These are phyloP conservation scores for Apis laboriosa DNA, from an alignment of 1,140 invertebrate species.

Conservation along the genomic window DNA sequence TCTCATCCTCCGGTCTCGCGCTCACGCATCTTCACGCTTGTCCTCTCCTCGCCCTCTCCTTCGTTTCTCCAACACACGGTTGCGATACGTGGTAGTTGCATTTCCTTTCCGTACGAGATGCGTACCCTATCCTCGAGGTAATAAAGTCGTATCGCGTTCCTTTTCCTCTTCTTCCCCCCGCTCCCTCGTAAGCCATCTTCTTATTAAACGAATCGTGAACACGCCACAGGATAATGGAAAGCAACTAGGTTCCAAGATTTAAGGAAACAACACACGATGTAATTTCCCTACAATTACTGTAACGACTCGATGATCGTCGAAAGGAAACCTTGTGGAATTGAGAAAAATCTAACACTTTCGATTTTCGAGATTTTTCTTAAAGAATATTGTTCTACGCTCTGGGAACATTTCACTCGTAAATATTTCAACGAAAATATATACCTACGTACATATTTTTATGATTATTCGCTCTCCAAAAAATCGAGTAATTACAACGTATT, in stretches of 20 bases:
- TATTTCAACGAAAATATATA: background rate
- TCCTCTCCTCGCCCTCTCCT: background rate
- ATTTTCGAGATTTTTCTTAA: background rate
- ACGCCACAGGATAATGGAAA: conserved; percentile 21
- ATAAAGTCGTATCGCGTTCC: conserved; percentile 47
- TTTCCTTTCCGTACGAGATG: conserved; percentile 7
- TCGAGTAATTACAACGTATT: background rate
- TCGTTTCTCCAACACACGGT: conserved; percentile 32
- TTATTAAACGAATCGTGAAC: conserved; percentile 32
- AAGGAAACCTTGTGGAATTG: background rate
- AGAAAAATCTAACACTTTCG: background rate
- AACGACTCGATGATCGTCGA: background rate
- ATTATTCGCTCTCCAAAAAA: background rate
- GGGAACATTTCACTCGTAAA: too few species aligned
- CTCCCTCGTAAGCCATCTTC: background rate
- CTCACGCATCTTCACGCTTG: background rate
- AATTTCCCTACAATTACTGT: background rate
- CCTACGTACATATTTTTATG: background rate
- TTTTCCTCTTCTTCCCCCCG: background rate
- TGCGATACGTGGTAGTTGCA: background rate
- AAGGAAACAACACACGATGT: background rate
- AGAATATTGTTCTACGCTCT: too few species aligned
- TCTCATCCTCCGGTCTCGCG: background rate
- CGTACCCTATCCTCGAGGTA: conserved; percentile 37
- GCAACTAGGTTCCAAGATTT: background rate